Conservation (phyloP, 2,113 vertebrate species). For the Atrichornis clamosus region DNA sequence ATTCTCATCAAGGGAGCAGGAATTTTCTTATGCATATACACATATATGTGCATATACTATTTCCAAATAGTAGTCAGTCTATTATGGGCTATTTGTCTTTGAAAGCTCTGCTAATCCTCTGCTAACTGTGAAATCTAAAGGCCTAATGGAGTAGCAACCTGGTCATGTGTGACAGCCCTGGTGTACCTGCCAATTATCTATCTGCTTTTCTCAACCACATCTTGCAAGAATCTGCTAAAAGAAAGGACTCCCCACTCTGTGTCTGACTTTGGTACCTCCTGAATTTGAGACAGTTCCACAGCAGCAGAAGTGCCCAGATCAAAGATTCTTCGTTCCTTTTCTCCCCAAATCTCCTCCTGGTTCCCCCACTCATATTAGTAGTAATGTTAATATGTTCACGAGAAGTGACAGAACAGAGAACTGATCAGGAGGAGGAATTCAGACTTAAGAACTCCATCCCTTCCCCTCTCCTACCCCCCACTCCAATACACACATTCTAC, state of each 20-base stretch:
- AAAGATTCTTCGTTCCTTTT: not conserved
- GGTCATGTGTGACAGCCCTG: not conserved
- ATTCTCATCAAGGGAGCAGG: not conserved
- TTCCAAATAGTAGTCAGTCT: not conserved
- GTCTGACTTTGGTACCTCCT: not conserved
- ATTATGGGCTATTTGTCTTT: not conserved
- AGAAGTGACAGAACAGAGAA: not conserved
- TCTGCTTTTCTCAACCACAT: not conserved
- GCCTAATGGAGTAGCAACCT: not conserved
- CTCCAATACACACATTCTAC: not conserved
- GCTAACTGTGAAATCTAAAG: not conserved
- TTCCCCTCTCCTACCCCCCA: too few relatives aligned
- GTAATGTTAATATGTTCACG: not conserved
- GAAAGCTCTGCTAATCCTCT: not conserved
- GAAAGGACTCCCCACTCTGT: fast-evolving
- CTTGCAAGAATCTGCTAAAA: not conserved
- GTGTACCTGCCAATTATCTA: not conserved
- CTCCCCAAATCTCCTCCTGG: not conserved
- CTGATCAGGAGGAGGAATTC: not conserved
- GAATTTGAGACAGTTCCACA: not conserved
- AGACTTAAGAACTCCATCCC: not conserved
- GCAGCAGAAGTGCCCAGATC: not conserved
- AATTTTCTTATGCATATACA: not conserved
- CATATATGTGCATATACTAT: not conserved
- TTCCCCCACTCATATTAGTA: not conserved